phyloP scores from a whole-genome alignment of 2,888 invertebrate species.

The Clusia tigrina region DNA sequence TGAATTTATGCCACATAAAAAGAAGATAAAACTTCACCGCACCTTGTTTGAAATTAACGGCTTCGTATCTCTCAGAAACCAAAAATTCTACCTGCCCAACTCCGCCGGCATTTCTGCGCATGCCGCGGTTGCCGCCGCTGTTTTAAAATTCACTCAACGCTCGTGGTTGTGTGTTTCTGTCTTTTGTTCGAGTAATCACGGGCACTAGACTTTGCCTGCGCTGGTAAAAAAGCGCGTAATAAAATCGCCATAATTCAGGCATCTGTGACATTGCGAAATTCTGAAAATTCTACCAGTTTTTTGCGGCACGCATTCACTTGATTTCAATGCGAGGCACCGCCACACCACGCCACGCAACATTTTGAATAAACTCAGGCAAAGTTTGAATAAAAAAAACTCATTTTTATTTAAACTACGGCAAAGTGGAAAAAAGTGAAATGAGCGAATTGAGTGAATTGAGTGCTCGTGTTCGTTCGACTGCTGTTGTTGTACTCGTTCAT shows the following conservation, averaged over 20 bases:
- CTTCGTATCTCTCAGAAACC: not conserved
- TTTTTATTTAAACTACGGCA: too few relatives aligned
- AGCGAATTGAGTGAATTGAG: not conserved
- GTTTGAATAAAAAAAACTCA: too few relatives aligned
- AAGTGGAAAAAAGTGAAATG: not conserved
- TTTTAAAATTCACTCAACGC: slow-evolving; percentile 6
- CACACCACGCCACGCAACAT: not conserved
- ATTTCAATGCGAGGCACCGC: not conserved
- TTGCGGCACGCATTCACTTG: not conserved
- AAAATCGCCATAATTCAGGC: slow-evolving; percentile 8
- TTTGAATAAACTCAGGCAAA: too few relatives aligned
- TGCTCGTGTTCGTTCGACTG: not conserved
- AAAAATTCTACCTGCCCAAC: not conserved
- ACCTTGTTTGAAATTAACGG: too few relatives aligned
- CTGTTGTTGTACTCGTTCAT: not conserved
- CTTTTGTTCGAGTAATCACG: not conserved
- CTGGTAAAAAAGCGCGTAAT: slow-evolving; percentile 5
- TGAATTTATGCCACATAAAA: too few relatives aligned
- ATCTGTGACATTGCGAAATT: slow-evolving; percentile 5
- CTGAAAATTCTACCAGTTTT: slow-evolving; percentile 8
- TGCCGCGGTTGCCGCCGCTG: not conserved
- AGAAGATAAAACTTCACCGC: too few relatives aligned
- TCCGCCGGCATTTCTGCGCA: too few relatives aligned
- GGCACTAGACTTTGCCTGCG: too few relatives aligned
- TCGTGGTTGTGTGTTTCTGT: not conserved